Conservation (phyloP, 2,797 vertebrate genomes). For the Sciaenops ocellatus region DNA sequence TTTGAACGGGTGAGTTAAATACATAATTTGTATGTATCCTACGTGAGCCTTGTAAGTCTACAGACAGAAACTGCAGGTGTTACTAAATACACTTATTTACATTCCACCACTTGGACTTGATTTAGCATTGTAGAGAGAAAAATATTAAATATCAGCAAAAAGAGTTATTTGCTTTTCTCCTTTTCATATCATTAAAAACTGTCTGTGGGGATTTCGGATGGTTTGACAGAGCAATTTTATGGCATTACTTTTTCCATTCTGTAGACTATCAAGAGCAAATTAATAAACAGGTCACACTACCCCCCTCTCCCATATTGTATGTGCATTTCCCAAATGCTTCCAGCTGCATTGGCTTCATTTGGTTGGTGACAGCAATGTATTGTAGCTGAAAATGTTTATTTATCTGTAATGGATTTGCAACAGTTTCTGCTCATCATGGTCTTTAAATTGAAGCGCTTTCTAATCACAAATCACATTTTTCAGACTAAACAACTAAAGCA, state of each 20-base stretch:
- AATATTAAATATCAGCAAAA: not conserved
- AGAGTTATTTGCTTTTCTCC: not conserved
- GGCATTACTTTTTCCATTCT: not conserved
- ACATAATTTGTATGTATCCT: too few relatives aligned
- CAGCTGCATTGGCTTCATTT: not conserved
- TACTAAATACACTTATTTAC: not conserved
- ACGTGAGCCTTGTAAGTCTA: too few relatives aligned
- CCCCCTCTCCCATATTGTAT: not conserved
- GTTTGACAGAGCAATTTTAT: not conserved
- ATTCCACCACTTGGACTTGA: not conserved
- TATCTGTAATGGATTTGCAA: not conserved
- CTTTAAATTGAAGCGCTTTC: not conserved
- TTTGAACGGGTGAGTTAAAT: too few relatives aligned
- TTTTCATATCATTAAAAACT: not conserved
- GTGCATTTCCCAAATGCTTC: not conserved
- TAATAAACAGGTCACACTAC: not conserved
- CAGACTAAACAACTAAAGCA: not conserved
- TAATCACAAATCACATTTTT: not conserved
- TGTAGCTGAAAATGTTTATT: conserved; percentile 5
- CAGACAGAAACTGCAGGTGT: too few relatives aligned
- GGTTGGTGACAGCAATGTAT: not conserved
- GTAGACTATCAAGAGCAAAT: not conserved
- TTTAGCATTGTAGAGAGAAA: not conserved
- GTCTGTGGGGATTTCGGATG: not conserved
- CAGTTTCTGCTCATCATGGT: not conserved